Conservation (phyloP, 2,797 vertebrate genomes). For the Epinephelus coioides region DNA sequence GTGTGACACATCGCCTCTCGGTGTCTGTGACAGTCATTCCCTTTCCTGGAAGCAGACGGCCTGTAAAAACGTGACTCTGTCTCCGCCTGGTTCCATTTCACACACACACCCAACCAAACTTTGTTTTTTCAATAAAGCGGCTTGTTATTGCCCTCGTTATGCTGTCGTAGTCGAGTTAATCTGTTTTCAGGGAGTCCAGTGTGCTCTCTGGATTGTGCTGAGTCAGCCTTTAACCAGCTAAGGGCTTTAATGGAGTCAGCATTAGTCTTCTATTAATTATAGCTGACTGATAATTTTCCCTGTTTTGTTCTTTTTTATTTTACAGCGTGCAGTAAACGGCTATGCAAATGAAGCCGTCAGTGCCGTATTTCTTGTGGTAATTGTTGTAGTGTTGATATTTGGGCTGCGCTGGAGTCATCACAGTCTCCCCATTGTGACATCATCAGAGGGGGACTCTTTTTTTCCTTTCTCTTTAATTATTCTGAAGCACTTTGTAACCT, state of each 20-base stretch:
- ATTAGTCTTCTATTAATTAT: slow-evolving; percentile 71
- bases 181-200: slow-evolving; percentile 66
- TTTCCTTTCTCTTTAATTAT: neutral
- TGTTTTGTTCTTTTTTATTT: slow-evolving; percentile 55
- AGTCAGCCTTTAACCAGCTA: slow-evolving; percentile 60
- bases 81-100: slow-evolving; percentile 40
- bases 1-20: slow-evolving; percentile 59
- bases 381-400: slow-evolving; percentile 26
- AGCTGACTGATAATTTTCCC: slow-evolving; percentile 69
- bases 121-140: slow-evolving; percentile 59
- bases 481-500: neutral
- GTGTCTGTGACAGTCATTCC: slow-evolving; percentile 47
- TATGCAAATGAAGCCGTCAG: slow-evolving; percentile 32
- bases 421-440: slow-evolving; percentile 2
- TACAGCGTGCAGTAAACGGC: slow-evolving; percentile 38
- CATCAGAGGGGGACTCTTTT: neutral
- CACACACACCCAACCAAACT: slow-evolving; percentile 38
- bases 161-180: slow-evolving; percentile 59
- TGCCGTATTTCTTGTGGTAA: slow-evolving; percentile 17
- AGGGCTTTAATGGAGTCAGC: slow-evolving; percentile 72
- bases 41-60: slow-evolving; percentile 68
- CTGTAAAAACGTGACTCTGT: slow-evolving; percentile 34
- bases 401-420: neutral
- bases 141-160: slow-evolving; percentile 66
- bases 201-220: slow-evolving; percentile 42